A percentile compares a stretch with the other conserved stretches of the same genome.
phyloP scores from a whole-genome alignment of 2,797 vertebrate species.

The Ara ararauna region DNA sequence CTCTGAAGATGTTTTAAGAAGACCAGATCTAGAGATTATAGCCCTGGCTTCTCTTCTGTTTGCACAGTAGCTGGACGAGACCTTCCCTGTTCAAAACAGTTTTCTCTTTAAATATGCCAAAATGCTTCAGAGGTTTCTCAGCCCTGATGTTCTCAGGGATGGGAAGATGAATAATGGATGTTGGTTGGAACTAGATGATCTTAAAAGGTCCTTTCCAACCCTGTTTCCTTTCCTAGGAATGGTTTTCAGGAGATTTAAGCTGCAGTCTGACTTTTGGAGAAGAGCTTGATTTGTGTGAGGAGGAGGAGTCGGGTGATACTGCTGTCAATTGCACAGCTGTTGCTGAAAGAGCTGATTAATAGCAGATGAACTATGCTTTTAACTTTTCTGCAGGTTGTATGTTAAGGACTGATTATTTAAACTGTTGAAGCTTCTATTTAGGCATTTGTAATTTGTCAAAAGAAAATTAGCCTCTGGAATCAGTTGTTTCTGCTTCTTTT shows the following conservation, averaged over 20 bases:
- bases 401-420: background rate
- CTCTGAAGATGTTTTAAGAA: background rate
- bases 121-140: background rate
- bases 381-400: slow-evolving; percentile 67
- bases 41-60: background rate
- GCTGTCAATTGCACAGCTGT: slow-evolving; percentile 18
- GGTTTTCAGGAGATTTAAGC: slow-evolving; percentile 69
- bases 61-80: background rate
- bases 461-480: background rate
- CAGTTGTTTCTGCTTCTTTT: background rate
- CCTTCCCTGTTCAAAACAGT: background rate
- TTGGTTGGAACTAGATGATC: background rate
- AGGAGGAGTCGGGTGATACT: slow-evolving; percentile 66
- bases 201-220: background rate
- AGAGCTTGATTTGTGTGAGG: slow-evolving; percentile 65
- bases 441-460: background rate
- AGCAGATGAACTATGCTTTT: slow-evolving; percentile 32
- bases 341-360: background rate
- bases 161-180: background rate
- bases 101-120: background rate
- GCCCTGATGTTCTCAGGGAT: background rate
- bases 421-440: background rate
- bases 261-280: slow-evolving; percentile 61
- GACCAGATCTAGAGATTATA: background rate
- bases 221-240: slow-evolving; percentile 36